Conservation (phyloP, 2,888 invertebrate species). For the Drosophila buzzatii region DNA sequence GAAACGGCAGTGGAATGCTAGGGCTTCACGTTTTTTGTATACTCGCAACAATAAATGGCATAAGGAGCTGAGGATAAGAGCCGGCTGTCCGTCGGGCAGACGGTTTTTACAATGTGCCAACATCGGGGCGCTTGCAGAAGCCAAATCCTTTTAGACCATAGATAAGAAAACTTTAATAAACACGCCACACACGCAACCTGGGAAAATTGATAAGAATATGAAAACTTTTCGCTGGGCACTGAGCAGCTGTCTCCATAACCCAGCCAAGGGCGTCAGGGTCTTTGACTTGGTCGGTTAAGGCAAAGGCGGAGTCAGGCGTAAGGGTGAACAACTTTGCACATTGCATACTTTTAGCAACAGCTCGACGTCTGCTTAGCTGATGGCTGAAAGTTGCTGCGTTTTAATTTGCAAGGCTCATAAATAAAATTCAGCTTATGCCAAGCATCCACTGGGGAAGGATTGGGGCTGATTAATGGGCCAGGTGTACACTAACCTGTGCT, state of each 20-base stretch:
- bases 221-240: conserved; percentile 70
- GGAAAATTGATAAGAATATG: conserved; percentile 78
- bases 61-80: conserved; percentile 23
- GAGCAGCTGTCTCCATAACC: conserved; percentile 41
- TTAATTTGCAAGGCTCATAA: conserved; percentile 71
- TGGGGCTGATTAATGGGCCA: conserved; percentile 52
- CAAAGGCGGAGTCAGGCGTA: conserved; percentile 12
- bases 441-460: conserved; percentile 14
- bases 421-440: conserved; percentile 52
- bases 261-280: background rate
- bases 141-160: conserved; percentile 75
- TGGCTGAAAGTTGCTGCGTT: conserved; percentile 61
- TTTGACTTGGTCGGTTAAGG: conserved; percentile 1
- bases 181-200: conserved; percentile 78
- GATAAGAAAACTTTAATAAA: conserved; percentile 79
- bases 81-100: conserved; percentile 35
- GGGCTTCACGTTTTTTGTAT: conserved; percentile 62
- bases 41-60: conserved; percentile 66
- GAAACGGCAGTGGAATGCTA: conserved; percentile 16
- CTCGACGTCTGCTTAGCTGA: conserved; percentile 32
- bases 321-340: conserved; percentile 51
- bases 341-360: conserved; percentile 51
- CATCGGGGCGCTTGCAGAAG: conserved; percentile 47
- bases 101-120: conserved; percentile 72
- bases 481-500: conserved; percentile 83